These are phyloP conservation scores for Chesias legatella DNA, from an alignment of 2,888 invertebrate species.

Conservation along the genomic window DNA sequence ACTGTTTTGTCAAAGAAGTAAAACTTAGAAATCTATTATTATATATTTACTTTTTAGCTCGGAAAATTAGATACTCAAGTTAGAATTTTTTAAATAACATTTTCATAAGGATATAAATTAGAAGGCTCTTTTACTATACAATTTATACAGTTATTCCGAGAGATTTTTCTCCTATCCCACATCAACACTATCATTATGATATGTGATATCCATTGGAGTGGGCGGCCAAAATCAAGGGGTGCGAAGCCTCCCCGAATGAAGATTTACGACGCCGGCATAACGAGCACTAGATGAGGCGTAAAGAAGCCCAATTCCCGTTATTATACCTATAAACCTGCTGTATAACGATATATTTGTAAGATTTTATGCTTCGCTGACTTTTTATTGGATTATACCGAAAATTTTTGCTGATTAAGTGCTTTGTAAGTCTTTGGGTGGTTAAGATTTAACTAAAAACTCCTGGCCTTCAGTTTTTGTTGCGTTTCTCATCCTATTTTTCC, in stretches of 20 bases:
- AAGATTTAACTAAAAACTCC: not conserved
- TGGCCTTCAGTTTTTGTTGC: not conserved
- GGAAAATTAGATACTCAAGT: too few relatives aligned
- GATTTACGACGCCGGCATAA: slow-evolving; percentile 78
- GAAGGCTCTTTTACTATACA: too few relatives aligned
- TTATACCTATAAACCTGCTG: slow-evolving; percentile 60
- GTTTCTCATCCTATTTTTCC: too few relatives aligned
- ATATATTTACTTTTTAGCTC: too few relatives aligned
- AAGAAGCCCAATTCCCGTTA: slow-evolving; percentile 77
- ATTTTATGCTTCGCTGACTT: slow-evolving; percentile 40
- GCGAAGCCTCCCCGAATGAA: slow-evolving; percentile 58
- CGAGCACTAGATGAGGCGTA: slow-evolving; percentile 80
- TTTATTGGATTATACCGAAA: slow-evolving; percentile 30
- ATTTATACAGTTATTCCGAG: too few relatives aligned
- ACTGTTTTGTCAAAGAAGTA: too few relatives aligned
- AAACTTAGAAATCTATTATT: too few relatives aligned
- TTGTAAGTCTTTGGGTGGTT: slow-evolving; percentile 3
- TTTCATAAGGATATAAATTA: too few relatives aligned
- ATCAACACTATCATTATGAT: slow-evolving; percentile 53
- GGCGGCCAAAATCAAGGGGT: slow-evolving; percentile 53
- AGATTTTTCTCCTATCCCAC: slow-evolving; percentile 29
- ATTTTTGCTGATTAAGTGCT: slow-evolving; percentile 18
- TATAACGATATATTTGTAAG: slow-evolving; percentile 41
- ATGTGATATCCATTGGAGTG: slow-evolving; percentile 62
- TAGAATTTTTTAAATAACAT: too few relatives aligned